A percentile compares a stretch with the other conserved stretches of the same genome.
phyloP scores from a whole-genome alignment of 2,888 invertebrate genomes.

The Drosophila mimetica region DNA sequence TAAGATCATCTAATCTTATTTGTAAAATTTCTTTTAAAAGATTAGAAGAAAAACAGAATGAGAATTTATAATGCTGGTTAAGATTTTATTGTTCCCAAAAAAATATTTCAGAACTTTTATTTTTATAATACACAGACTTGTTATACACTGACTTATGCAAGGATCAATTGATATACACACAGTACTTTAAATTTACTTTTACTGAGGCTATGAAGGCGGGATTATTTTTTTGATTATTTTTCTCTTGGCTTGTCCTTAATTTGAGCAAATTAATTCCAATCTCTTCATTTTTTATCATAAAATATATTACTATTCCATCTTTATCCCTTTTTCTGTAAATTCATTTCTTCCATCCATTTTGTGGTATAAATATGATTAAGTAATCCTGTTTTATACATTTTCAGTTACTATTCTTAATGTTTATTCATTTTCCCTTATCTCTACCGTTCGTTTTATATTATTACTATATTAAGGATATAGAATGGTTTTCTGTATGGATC shows the following conservation, averaged over 20 bases:
- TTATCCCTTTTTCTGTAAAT: not conserved
- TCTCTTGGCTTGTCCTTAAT: no score
- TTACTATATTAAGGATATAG: no score
- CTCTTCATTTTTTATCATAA: not conserved
- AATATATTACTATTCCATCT: not conserved
- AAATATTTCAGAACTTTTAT: not conserved
- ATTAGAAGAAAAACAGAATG: not conserved
- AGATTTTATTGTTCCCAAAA: not conserved
- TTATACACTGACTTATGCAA: not conserved
- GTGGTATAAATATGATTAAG: not conserved
- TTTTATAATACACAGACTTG: not conserved
- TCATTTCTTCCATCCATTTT: not conserved
- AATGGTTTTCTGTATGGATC: no score
- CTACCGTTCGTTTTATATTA: not conserved
- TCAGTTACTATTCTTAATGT: not conserved
- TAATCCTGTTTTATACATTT: not conserved
- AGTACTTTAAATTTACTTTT: slow-evolving; percentile 4
- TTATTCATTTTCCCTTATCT: not conserved
- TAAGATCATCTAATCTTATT: no score
- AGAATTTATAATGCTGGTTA: not conserved
- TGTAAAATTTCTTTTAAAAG: no score
- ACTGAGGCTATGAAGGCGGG: not conserved
- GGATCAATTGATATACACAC: not conserved
- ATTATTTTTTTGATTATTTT: not conserved
- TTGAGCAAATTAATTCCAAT: not conserved